Evolutionary conservation across 2,113 vertebrate genomes (phyloP).

Genomic region (Semnornis frantzii): DNA sequence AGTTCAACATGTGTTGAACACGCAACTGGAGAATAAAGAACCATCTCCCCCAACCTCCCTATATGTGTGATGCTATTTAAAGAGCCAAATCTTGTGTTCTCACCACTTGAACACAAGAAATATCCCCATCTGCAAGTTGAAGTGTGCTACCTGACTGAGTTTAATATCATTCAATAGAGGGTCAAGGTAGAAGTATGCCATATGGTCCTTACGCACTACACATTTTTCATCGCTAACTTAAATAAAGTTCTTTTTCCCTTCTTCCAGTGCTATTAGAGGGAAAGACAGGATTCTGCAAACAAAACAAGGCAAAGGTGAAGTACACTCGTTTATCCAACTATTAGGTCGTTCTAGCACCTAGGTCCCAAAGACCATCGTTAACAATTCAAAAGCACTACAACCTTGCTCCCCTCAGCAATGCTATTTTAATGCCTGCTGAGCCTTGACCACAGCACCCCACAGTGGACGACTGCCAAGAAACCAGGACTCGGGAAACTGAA

Average conservation of each 20-base stretch:
- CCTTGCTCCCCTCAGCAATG: neutral
- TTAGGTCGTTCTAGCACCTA: neutral
- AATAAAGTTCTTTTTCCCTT: neutral
- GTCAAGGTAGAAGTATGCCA: neutral
- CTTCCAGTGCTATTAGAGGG: neutral
- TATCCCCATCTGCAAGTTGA: neutral
- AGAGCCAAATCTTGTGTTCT: neutral
- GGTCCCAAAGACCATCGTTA: neutral
- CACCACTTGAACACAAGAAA: neutral
- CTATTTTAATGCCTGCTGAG: neutral
- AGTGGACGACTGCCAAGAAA: neutral
- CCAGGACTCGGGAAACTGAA: neutral
- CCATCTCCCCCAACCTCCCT: neutral
- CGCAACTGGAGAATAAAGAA: neutral
- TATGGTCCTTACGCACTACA: neutral
- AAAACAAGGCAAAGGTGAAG: neutral
- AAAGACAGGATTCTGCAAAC: neutral
- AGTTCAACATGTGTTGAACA: neutral
- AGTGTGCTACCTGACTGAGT: neutral
- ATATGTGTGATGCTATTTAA: neutral
- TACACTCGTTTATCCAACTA: neutral
- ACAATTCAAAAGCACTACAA: neutral
- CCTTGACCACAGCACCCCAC: slow-evolving; percentile 17
- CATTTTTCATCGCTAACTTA: neutral
- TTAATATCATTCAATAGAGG: neutral